Conservation (phyloP, 2,797 vertebrate species). For the Syngnathus acus region DNA sequence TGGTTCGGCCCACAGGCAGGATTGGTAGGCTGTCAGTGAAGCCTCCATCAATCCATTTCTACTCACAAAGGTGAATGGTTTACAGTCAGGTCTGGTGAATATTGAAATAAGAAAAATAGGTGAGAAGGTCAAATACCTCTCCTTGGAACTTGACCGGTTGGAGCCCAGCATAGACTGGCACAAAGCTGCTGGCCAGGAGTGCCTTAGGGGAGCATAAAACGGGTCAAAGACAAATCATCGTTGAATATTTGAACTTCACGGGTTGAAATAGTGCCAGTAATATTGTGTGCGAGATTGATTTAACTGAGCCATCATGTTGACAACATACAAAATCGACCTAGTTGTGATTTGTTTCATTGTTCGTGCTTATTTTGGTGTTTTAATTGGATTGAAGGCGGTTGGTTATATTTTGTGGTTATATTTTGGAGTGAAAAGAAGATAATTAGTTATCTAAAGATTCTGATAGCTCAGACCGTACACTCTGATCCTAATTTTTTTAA, state of each 20-base stretch:
- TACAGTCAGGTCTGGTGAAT: no score
- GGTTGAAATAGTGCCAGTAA: neutral
- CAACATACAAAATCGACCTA: neutral
- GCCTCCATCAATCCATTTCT: constrained; percentile 89
- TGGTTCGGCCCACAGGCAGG: constrained; percentile 75
- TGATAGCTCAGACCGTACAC: neutral
- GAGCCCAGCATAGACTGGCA: constrained; percentile 82
- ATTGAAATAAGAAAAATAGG: neutral
- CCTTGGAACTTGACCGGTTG: constrained; percentile 79
- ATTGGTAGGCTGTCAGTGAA: constrained; percentile 83
- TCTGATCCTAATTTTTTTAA: neutral
- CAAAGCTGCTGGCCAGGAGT: constrained; percentile 84
- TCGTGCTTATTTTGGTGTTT: neutral
- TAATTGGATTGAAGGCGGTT: neutral
- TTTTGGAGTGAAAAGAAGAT: neutral
- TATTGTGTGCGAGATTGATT: neutral
- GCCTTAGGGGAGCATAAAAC: constrained; percentile 57
- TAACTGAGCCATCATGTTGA: neutral
- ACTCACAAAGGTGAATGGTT: neutral
- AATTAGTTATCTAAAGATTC: neutral
- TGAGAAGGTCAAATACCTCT: constrained; percentile 66
- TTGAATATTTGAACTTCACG: neutral
- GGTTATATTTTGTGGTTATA: neutral
- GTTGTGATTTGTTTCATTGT: neutral
- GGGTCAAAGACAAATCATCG: neutral